Conservation (phyloP, 2,797 vertebrate species). For the Danio kyathit region DNA sequence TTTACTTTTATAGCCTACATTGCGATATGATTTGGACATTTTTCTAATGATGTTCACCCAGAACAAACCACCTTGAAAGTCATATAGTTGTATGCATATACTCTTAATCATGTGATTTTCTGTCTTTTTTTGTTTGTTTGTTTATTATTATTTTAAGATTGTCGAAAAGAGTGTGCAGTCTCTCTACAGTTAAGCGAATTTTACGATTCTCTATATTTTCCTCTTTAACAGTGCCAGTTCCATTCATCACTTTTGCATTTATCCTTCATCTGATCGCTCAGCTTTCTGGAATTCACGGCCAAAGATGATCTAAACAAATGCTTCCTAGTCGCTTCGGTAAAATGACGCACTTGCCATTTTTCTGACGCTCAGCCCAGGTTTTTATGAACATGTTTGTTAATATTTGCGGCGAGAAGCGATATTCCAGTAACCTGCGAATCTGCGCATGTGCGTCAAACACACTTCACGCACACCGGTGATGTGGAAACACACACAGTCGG, state of each 20-base stretch:
- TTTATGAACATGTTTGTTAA: background rate
- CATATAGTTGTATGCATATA: background rate
- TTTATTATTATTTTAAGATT: background rate
- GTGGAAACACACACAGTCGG: constrained; percentile 9
- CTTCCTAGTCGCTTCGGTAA: background rate
- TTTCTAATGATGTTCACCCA: background rate
- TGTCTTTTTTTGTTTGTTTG: no score
- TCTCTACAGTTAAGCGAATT: constrained; percentile 10
- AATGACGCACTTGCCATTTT: background rate
- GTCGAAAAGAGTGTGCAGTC: constrained; percentile 45
- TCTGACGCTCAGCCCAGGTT: background rate
- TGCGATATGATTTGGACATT: background rate
- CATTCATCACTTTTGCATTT: background rate
- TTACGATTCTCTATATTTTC: background rate
- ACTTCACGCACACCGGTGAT: constrained; percentile 31
- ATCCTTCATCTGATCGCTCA: background rate
- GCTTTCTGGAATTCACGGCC: constrained; percentile 7
- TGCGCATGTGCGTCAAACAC: constrained; percentile 6
- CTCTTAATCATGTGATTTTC: background rate
- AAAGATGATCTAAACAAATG: constrained; percentile 5
- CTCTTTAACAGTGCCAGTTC: constrained; percentile 9
- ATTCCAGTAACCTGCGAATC: constrained; percentile 34
- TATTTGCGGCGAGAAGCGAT: constrained; percentile 22
- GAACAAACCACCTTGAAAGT: background rate
- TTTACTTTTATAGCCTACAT: no score